Evolutionary conservation across 1,140 invertebrate genomes (phyloP), one percentile per base, ranked within the genome.

Genomic region (Sitobion miscanthi): DNA sequence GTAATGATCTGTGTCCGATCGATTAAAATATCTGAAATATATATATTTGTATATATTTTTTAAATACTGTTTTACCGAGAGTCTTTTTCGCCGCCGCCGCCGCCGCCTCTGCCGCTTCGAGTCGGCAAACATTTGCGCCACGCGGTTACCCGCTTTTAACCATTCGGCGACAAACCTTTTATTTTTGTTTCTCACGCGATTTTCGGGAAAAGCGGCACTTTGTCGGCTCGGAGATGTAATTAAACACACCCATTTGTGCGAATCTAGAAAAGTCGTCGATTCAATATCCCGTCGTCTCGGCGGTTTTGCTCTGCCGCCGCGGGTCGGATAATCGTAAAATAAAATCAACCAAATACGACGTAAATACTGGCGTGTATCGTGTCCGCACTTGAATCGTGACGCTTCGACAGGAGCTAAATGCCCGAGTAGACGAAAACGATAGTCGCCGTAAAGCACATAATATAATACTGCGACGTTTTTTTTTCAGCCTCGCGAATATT

Each of bases 1-100:
- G n/a, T 83, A 92, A 92, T 83, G 69, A 92, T 83, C 91, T 52
- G 91, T 92, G 77, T 92, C 91, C 62, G 77, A 92, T 92, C 91
- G 91, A 92, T 92, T 92, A 57, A 89, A 54, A 54, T 54, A 89
- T 57, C 35, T 77, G 62, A 17, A n/a, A 30, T 77, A 77, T 77
- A 69, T 30, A 4, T 69, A 77, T 14, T 25, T 57, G 25, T 30
- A 62, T 91, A 45, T 77, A 2, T 47, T 52, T 77, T 92, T 92
- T 83, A 69, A 91, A 91, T 91, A 69, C 90, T 23, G 25, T 77
- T 90, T 38, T 2, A 90, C 57, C 38, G 57, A 77, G n/a, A n/a
- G 62, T 77, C n/a, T n/a, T 14, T 77, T n/a, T 30, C 1, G 54
- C 57, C 38, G 69, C 42, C 35, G 35, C 35, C 35, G 35, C 35